Percentiles rank a stretch among this genome's conserved stretches.
Conservation (phyloP, 2,113 vertebrate genomes). For the Hippocampus mohnikei region DNA sequence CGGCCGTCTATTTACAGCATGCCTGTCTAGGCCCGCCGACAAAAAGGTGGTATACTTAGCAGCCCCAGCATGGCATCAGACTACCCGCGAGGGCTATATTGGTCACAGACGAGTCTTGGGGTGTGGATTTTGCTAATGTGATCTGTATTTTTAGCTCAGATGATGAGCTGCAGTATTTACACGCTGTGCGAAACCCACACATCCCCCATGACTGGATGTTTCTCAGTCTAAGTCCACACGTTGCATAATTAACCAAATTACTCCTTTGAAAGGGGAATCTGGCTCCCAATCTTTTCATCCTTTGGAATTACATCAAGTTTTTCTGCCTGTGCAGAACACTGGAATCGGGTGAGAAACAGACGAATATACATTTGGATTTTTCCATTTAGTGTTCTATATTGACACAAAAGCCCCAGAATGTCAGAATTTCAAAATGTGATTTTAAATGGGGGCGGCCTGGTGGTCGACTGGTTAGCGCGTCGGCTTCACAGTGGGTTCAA, state of each 20-base stretch:
- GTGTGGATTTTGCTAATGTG: conserved; percentile 67
- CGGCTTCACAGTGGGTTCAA: too few relatives aligned
- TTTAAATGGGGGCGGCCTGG: background rate
- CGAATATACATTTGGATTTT: background rate
- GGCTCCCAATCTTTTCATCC: background rate
- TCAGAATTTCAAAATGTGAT: background rate
- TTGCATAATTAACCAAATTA: background rate
- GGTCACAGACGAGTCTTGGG: conserved; percentile 65
- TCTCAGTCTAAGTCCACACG: background rate
- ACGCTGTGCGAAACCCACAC: conserved; percentile 26
- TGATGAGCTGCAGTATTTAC: conserved; percentile 56
- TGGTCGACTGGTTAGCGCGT: too few relatives aligned
- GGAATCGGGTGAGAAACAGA: too few relatives aligned
- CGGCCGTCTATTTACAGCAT: conserved; percentile 68
- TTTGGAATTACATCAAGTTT: background rate
- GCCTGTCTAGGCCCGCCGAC: conserved; percentile 69
- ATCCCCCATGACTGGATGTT: background rate
- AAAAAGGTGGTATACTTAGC: conserved; percentile 79
- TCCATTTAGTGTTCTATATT: background rate
- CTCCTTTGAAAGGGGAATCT: background rate
- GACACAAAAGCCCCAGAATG: background rate
- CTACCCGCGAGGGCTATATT: conserved; percentile 70
- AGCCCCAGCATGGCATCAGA: conserved; percentile 71
- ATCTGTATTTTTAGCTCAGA: conserved; percentile 72
- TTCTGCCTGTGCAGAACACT: background rate